Evolutionary conservation across 2,113 vertebrate genomes (phyloP), one percentile per base, ranked within the genome.

Genomic region (Corythornis madagascariensis): DNA sequence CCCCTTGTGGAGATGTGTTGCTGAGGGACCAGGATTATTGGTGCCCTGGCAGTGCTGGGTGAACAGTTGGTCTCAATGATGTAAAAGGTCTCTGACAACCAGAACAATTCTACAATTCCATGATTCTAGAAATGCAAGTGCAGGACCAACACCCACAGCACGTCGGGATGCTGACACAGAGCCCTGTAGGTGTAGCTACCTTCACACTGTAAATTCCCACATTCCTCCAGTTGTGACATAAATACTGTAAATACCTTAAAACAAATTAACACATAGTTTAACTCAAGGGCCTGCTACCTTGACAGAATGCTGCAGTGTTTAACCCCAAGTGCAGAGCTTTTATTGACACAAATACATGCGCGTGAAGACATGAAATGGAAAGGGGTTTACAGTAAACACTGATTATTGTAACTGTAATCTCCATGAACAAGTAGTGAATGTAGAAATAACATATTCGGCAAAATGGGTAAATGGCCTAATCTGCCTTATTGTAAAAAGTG

Each of bases 331-430:
- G 67, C 57, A 57, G 71, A 63, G 61, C 65, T 74, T 79, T 94
- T 45, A 72, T 28, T 83, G 83, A 87, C 53, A 90, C 43, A 91
- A 69, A 31, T 84, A 82, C 16, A 74, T 4, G 59, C 52, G 33
- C 29, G 42, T 3, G 48, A 21, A 92, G 57, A 55, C 17, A 93
- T 53, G 79, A 87, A 90, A 66, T n/a, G 71, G 18, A 92, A 81
- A 95, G 56, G 92, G 63, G 55, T 89, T 89, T 84, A 90, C 57
- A 52, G 50, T 77, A 80, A 83, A 67, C 31, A 85, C n/a, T n/a
- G 52, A 73, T 83, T 92, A 94, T 60, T 52, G n/a, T 89, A 92
- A 85, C 80, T 70, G 71, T 90, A 90, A 95, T 87, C 66, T 47
- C 71, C 56, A 45, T 57, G 64, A 93, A 85, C 43, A 52, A 90